A percentile compares a stretch with the other conserved stretches of the same genome.
Conservation (phyloP, 2,888 invertebrate species). For the Dendrolimus houi region DNA sequence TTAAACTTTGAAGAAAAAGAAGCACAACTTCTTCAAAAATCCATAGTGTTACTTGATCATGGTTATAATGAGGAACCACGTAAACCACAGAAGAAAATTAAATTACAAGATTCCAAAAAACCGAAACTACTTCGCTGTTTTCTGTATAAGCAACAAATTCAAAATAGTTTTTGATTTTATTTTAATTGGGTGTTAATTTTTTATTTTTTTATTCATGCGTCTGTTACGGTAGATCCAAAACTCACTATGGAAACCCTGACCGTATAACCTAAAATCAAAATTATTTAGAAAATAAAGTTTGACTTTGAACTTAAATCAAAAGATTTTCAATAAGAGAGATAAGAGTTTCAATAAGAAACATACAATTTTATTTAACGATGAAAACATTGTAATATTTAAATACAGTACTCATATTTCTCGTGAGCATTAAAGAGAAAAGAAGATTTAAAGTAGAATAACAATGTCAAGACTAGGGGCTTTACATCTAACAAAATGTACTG, state of each 20-base stretch:
- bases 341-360: no score
- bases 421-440: no score
- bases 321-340: no score
- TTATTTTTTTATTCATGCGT: no score
- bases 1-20: constrained; percentile 35
- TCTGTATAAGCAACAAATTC: constrained; percentile 17
- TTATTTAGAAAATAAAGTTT: no score
- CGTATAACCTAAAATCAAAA: no score
- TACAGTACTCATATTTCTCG: no score
- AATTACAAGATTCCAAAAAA: constrained; percentile 4
- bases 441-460: constrained; percentile 8
- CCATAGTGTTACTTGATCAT: constrained; percentile 36
- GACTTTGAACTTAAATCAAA: no score
- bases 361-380: no score
- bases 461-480: constrained; percentile 42
- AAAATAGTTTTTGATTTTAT: constrained; percentile 10
- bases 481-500: constrained; percentile 59
- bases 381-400: no score
- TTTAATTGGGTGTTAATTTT: not conserved
- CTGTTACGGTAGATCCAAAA: no score
- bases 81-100: not conserved
- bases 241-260: no score
- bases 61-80: constrained; percentile 11
- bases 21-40: constrained; percentile 28
- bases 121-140: constrained; percentile 29